Evolutionary conservation across 2,797 vertebrate species (phyloP), one percentile per base, ranked within the genome.

Genomic region (Onychomys arenicola): DNA sequence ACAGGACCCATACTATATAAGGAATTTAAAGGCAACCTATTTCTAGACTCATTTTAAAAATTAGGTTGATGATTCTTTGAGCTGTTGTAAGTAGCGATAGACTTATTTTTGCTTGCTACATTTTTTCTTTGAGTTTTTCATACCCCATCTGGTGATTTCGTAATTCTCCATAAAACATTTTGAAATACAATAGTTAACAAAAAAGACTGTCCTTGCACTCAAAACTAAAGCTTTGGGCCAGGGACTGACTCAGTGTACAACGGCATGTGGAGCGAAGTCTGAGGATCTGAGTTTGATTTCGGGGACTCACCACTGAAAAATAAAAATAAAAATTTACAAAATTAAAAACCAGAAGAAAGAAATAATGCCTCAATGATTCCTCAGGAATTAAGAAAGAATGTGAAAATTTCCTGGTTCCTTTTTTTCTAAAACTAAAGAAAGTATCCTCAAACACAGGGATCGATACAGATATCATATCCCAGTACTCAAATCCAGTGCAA

Each of bases 1-100:
- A n/a, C 4, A 71, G 63, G 73, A 63, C 65, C 11, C 84, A 21
- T 71, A 82, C 57, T 91, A 94, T 93, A 94, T 57, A 76, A 91
- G 82, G 10, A 57, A 37, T 25, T 91, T 27, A 11, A 96, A 92
- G 29, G 76, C 65, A 80, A 12, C 17, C 16, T 77, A 34, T 80
- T 80, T 84, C 89, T 86, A 84, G 86, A 37, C 4, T 73, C 23
- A 82, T 25, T 77, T 91, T 86, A 57, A 23, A 0, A 87, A 88
- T 77, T 85, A 73, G 10, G 21, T 91, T 80, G 52, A 29, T 87
- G 52, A 73, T 84, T 92, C 23, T 21, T 71, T 67, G 14, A 63
- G 19, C 63, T 83, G 5, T 71, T 76, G 6, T 82, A 57, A n/a
- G 9, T 91, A 27, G 29, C 55, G 2, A 57, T 83, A 7, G 14